Conservation (phyloP, 2,888 invertebrate genomes). For the Xestia sexstrigata region DNA sequence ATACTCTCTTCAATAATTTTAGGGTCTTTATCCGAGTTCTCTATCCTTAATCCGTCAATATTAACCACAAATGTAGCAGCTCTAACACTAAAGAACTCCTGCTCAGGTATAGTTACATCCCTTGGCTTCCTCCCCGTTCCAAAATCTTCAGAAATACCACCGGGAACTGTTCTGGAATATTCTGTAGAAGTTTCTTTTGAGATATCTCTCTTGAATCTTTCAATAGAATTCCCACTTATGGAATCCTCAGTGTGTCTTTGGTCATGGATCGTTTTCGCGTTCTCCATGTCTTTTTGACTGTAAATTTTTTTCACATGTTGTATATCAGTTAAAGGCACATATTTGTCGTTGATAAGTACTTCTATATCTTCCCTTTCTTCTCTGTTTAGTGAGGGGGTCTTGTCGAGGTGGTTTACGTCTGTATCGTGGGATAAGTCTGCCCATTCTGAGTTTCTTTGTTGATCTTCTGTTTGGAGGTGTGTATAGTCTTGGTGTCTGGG, state of each 20-base stretch:
- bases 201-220: constrained; percentile 17
- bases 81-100: constrained; percentile 72
- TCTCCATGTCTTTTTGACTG: not conserved
- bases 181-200: constrained; percentile 7
- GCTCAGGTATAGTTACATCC: constrained; percentile 59
- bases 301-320: constrained; percentile 31
- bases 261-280: constrained; percentile 11
- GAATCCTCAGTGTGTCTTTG: constrained; percentile 23
- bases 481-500: constrained; percentile 38
- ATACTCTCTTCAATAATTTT: constrained; percentile 90
- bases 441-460: constrained; percentile 68
- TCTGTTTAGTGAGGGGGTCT: constrained; percentile 70
- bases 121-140: constrained; percentile 51
- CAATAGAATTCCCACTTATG: constrained; percentile 44
- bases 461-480: constrained; percentile 1
- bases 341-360: constrained; percentile 73
- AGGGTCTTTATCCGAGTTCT: constrained; percentile 90
- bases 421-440: constrained; percentile 83
- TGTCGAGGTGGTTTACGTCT: constrained; percentile 81
- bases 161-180: not conserved
- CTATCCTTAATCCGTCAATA: constrained; percentile 91
- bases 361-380: constrained; percentile 79
- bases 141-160: constrained; percentile 5
- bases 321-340: constrained; percentile 74
- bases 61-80: constrained; percentile 67